Base-by-base conservation (phyloP, 1,140 invertebrate species). In the Zaprionus gabonicus region DNA sequence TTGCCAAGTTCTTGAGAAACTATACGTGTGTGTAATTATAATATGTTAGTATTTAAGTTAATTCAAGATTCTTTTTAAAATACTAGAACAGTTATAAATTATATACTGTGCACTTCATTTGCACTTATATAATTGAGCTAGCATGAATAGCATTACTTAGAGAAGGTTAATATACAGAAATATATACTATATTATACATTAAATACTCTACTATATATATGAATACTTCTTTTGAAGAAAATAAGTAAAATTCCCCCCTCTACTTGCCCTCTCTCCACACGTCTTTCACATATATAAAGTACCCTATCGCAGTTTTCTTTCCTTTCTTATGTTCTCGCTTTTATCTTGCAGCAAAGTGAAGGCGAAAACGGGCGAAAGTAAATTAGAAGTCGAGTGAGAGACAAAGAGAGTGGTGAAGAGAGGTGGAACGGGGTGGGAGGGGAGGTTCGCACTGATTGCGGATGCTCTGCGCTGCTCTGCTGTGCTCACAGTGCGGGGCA, bases 341-440 rank as follows among this genome's bases (percentile, higher is more conserved):
- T 56, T 28, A 56, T 51, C 46, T 46, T 12, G 9, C 20, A 9
- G 9, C 10, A 12, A 51, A 51, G 46, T 17, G 41, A 51, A 51
- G 46, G 46, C 46, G 20, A 51, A 51, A 75, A 44, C 25, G n/a
- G 20, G 71, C 46, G 71, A 78, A 85, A 78, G 84, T 83, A 83
- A 83, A 87, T 87, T 84, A 88, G 81, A 79, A 84, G 68, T 56
- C 70, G 71, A 75, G 77, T 80, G 81, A 12, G 20, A 51, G 17
- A 60, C 10, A 27, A 20, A 60, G 58, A 58, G 6, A 0, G 1
- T 15, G 41, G 1, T 3, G 1, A 5, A 49, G 31, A 25, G 60
- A n/a, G 55, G 17, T n/a, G 49, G 7, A 34, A 34, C n/a, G 27
- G 15, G 44, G 17, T 12, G 67, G n/a, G 12, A 64, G 59, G 44